Evolutionary conservation across 2,113 vertebrate species (phyloP).

Genomic region (Varanus komodoensis): DNA sequence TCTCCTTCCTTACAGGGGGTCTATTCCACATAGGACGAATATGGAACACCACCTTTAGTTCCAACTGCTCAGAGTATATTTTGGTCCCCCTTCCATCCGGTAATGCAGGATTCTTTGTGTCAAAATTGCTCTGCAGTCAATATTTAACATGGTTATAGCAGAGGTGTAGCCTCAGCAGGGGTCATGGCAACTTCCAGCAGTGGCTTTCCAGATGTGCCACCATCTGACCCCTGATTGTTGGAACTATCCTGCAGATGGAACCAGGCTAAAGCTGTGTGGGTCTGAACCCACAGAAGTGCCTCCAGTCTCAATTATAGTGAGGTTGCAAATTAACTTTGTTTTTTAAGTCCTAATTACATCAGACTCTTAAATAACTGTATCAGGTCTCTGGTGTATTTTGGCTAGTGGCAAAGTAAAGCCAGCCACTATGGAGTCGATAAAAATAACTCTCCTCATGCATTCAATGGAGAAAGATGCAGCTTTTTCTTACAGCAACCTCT

Average conservation of each 20-base stretch:
- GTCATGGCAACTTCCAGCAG: not conserved
- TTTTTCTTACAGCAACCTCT: slow-evolving; percentile 33
- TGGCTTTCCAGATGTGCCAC: not conserved
- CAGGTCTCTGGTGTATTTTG: slow-evolving; percentile 29
- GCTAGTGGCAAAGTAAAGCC: slow-evolving; percentile 34
- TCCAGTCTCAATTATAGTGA: not conserved
- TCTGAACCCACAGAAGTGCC: not conserved
- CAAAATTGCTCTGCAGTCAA: not conserved
- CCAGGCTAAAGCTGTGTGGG: not conserved
- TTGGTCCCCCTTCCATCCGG: too few relatives aligned
- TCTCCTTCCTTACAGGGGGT: too few relatives aligned
- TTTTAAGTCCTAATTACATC: slow-evolving; percentile 25
- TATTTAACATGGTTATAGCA: not conserved
- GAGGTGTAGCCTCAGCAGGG: not conserved
- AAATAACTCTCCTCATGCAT: slow-evolving; percentile 29
- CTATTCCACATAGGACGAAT: too few relatives aligned
- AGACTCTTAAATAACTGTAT: slow-evolving; percentile 38
- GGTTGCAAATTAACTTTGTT: slow-evolving; percentile 16
- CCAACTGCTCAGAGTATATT: too few relatives aligned
- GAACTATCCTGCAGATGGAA: not conserved
- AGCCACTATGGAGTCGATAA: slow-evolving; percentile 9
- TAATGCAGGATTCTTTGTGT: not conserved
- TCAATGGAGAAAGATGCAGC: slow-evolving; percentile 32
- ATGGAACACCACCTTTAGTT: too few relatives aligned
- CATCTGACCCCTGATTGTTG: not conserved